Base-by-base conservation (phyloP, 2,113 vertebrate species). In the Regulus satrapa region DNA sequence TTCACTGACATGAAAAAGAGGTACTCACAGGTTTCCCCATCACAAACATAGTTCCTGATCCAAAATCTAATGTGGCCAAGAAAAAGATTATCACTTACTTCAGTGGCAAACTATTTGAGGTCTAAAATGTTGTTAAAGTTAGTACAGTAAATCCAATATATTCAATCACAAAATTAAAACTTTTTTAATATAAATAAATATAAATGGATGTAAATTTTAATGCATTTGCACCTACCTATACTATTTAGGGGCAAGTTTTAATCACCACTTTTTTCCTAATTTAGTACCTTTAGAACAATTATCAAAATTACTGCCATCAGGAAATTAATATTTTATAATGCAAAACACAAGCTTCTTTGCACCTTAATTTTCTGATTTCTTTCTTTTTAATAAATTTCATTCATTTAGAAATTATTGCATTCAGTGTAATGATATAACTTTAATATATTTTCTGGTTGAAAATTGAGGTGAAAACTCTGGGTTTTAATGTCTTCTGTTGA, bases 1-100 rank as follows among this genome's bases (percentile, higher is more conserved):
- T 43, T 89, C 63, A 74, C 16, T 80, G 59, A 85, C 62, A 89
- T 87, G 23, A 76, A 52, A 93, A 96, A 82, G 24, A 72, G 8
- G 14, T n/a, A 89, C 23, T 82, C 63, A 52, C 29, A 75, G 24
- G 80, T 81, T 69, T 91, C 16, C 45, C 69, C 83, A 49, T 74
- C 16, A 41, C 26, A 82, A 80, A 58, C 10, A 40, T 17, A 51
- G 51, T 26, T 66, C 31, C 45, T 89, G 82, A 86, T 62, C 49
- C 0, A 17, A 89, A 88, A 69, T 89, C 52, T 66, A 15, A 52
- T 54, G 15, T 66, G 52, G 21, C 15, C 18, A 84, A 54, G 18
- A 48, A 28, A 62, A 91, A 59, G 51, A 54, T 49, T 36, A 12
- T 78, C 14, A 29, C 45, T 95, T 82, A 87, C 49, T 85, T 92